Conservation (phyloP, 2,113 vertebrate species). For the Esox niger region DNA sequence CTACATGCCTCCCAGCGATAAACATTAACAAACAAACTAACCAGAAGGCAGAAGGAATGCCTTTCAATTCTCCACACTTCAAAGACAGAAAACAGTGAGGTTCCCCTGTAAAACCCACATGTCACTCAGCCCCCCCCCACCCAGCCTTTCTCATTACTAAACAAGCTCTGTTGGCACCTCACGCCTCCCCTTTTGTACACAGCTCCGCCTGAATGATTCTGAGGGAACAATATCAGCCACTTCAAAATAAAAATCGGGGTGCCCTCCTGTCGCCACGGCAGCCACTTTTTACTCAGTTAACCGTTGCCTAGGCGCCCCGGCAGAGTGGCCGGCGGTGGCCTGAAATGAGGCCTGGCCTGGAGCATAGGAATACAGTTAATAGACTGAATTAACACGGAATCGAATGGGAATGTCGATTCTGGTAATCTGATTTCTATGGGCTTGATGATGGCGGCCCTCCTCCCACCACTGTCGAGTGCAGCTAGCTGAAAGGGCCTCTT, state of each 20-base stretch:
- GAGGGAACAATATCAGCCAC: conserved; percentile 56
- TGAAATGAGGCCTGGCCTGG: conserved; percentile 29
- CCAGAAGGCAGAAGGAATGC: neutral
- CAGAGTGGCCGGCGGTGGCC: conserved; percentile 37
- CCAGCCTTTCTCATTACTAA: conserved; percentile 56
- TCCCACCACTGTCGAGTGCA: conserved; percentile 34
- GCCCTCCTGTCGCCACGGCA: conserved; percentile 56
- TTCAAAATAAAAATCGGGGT: conserved; percentile 53
- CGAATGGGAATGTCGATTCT: too few species aligned
- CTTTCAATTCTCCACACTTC: neutral
- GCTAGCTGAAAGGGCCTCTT: conserved; percentile 53
- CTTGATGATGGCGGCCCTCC: conserved; percentile 47
- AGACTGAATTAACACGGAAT: too few species aligned
- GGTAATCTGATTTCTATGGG: neutral
- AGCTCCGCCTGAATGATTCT: conserved; percentile 43
- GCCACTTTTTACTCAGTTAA: conserved; percentile 52
- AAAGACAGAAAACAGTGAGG: neutral
- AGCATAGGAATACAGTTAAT: too few species aligned
- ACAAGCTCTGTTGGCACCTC: conserved; percentile 46
- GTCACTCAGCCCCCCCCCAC: conserved; percentile 8
- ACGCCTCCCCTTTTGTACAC: conserved; percentile 52
- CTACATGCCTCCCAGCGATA: neutral
- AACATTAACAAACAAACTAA: neutral
- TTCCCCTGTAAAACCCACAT: conserved; percentile 2
- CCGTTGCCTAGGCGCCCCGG: conserved; percentile 71